phyloP scores from a whole-genome alignment of 2,888 invertebrate genomes.

The Metacarcinus magister region DNA sequence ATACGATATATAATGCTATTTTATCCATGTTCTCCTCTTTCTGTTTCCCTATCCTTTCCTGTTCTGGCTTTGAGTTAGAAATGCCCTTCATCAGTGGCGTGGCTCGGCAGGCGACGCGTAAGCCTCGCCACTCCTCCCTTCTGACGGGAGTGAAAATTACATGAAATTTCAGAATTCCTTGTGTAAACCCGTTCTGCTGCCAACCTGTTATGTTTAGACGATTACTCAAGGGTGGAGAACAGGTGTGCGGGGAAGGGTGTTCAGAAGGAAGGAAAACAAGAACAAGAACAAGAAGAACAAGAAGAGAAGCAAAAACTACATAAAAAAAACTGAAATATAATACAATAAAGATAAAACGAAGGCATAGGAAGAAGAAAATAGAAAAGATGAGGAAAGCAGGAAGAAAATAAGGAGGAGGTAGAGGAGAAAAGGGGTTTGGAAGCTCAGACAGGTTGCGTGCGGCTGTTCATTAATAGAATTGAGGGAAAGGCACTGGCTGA shows the following conservation, averaged over 20 bases:
- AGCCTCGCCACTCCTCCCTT: background rate
- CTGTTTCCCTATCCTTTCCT: background rate
- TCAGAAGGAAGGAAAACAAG: background rate
- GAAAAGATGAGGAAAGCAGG: background rate
- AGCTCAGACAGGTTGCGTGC: too few relatives aligned
- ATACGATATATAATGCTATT: too few relatives aligned
- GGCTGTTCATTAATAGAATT: too few relatives aligned
- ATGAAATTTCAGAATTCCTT: background rate
- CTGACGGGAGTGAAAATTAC: background rate
- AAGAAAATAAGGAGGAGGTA: background rate
- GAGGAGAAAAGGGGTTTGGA: background rate
- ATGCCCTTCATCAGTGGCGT: background rate
- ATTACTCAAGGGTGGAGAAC: background rate
- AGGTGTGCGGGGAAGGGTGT: background rate
- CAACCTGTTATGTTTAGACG: background rate
- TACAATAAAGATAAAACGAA: background rate
- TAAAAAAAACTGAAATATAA: background rate
- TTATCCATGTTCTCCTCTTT: background rate
- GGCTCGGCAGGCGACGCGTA: background rate
- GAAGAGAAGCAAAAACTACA: background rate
- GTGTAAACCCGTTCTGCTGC: background rate
- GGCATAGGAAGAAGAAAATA: background rate
- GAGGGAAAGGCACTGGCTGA: too few relatives aligned
- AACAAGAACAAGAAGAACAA: background rate
- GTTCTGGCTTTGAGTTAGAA: too few relatives aligned